Evolutionary conservation across 2,888 invertebrate species (phyloP).

Genomic region (Isoperla grammatica): DNA sequence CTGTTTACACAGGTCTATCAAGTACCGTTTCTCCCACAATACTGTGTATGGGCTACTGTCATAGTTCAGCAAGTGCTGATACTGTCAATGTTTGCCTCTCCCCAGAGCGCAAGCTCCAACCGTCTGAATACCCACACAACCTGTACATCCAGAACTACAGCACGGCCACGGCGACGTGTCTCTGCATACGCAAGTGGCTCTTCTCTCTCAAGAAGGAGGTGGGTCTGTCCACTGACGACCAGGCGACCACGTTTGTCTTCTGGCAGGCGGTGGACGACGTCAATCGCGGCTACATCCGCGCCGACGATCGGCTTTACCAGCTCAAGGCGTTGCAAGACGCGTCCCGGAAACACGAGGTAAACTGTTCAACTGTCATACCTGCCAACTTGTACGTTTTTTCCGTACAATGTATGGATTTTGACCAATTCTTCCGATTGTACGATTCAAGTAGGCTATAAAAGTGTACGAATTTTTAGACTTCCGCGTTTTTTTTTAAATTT

Average conservation of each 20-base stretch:
- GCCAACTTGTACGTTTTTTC: no score
- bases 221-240: constrained; percentile 58
- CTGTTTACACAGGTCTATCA: no score
- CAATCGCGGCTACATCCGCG: constrained; percentile 84
- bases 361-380: no score
- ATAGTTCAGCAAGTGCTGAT: no score
- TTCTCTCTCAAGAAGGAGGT: constrained; percentile 68
- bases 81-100: no score
- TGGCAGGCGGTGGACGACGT: constrained; percentile 96
- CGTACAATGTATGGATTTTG: no score
- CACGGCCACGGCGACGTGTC: constrained; percentile 92
- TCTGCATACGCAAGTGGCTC: constrained; percentile 83
- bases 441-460: no score
- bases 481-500: no score
- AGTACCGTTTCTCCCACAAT: no score
- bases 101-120: constrained; percentile 88
- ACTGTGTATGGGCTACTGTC: no score
- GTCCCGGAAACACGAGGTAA: constrained; percentile 71
- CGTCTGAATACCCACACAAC: constrained; percentile 93
- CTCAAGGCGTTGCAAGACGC: constrained; percentile 92
- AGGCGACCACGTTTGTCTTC: constrained; percentile 78
- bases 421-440: no score
- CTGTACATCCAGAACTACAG: constrained; percentile 99
- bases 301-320: constrained; percentile 90
- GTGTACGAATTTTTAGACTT: no score